These are phyloP conservation scores for Ispidina picta DNA, from an alignment of 2,797 vertebrate species.

Conservation along the genomic window DNA sequence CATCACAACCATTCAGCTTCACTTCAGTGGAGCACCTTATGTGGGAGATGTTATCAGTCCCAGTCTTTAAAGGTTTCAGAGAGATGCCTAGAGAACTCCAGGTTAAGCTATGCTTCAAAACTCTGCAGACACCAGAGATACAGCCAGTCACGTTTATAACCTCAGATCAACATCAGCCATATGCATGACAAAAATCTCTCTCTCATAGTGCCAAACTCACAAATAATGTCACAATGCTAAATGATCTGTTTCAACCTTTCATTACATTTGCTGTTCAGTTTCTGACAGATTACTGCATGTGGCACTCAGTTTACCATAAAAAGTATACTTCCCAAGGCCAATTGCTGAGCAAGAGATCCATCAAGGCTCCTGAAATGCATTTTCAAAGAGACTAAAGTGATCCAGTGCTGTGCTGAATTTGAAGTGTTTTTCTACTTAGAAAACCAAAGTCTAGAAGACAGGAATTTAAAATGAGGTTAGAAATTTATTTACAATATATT, in stretches of 20 bases:
- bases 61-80: slow-evolving; percentile 24
- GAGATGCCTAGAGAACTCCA: not conserved
- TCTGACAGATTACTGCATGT: slow-evolving; percentile 25
- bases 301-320: not conserved
- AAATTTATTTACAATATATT: slow-evolving; percentile 6
- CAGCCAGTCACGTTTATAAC: not conserved
- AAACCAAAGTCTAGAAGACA: not conserved
- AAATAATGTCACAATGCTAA: slow-evolving; percentile 58
- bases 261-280: slow-evolving; percentile 1
- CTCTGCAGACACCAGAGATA: not conserved
- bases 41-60: slow-evolving; percentile 5
- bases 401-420: not conserved
- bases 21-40: slow-evolving; percentile 4
- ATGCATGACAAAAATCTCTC: slow-evolving; percentile 32
- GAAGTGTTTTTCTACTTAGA: not conserved
- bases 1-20: slow-evolving; percentile 33
- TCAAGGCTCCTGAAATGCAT: slow-evolving; percentile 37
- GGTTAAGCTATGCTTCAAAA: slow-evolving; percentile 41
- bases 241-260: slow-evolving; percentile 42
- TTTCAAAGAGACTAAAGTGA: slow-evolving; percentile 34
- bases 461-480: not conserved
- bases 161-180: slow-evolving; percentile 15
- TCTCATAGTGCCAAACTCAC: slow-evolving; percentile 20
- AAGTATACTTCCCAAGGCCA: slow-evolving; percentile 35
- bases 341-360: slow-evolving; percentile 8